Percentiles rank a stretch among this genome's conserved stretches.
These are phyloP conservation scores for Drosophila kambysellisi DNA, from an alignment of 2,888 invertebrate species.

Conservation along the genomic window DNA sequence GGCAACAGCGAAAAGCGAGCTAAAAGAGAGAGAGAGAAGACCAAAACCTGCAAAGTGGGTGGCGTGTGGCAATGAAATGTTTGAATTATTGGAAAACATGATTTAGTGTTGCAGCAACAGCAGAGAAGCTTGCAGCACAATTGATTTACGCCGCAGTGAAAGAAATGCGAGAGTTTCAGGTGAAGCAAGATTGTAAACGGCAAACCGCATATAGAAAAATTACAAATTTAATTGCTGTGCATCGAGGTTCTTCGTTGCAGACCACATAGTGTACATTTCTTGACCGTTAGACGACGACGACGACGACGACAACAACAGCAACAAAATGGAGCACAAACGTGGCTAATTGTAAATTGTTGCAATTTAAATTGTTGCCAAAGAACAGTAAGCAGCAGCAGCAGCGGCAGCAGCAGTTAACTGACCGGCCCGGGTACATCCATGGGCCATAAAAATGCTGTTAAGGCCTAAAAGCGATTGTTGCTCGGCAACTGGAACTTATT, in stretches of 20 bases:
- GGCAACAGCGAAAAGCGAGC: constrained; percentile 24
- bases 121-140: neutral
- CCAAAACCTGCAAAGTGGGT: constrained; percentile 26
- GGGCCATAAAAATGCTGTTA: constrained; percentile 65
- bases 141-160: constrained; percentile 2
- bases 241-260: constrained; percentile 24
- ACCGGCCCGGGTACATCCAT: constrained; percentile 31
- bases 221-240: constrained; percentile 51
- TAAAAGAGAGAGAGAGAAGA: constrained; percentile 17
- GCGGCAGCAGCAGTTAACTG: constrained; percentile 33
- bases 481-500: constrained; percentile 42
- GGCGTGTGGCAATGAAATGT: constrained; percentile 11
- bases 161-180: neutral
- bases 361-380: constrained; percentile 78
- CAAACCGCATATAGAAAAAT: constrained; percentile 9
- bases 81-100: constrained; percentile 18
- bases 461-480: constrained; percentile 66
- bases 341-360: constrained; percentile 82
- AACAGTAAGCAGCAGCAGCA: constrained; percentile 47
- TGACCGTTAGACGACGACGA: constrained; percentile 52
- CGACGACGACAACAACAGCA: constrained; percentile 46
- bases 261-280: constrained; percentile 46
- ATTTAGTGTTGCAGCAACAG: constrained; percentile 6
- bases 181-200: constrained; percentile 1
- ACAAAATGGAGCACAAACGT: constrained; percentile 78